Evolutionary conservation across 2,113 vertebrate species (phyloP), one percentile per base, ranked within the genome.

Genomic region (Ameiurus melas): DNA sequence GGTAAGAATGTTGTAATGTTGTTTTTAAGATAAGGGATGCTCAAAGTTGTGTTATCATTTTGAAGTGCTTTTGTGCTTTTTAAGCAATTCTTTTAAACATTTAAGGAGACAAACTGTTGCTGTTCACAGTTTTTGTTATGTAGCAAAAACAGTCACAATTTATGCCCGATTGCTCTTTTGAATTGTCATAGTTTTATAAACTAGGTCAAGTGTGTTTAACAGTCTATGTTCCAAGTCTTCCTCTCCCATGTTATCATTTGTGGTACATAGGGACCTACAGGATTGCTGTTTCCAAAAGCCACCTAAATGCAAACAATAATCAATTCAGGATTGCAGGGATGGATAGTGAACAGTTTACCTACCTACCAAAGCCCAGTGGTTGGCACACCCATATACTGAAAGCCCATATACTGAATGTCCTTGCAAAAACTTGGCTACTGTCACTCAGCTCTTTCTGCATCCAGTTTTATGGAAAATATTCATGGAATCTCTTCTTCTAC

Each of bases 301-400:
- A 90, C 78, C 90, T 90, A 91, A 85, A 79, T 92, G 84, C 86
- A 58, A 87, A 68, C 85, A 93, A 91, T 85, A 90, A 89, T 83
- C 85, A 85, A 83, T 85, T 92, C 83, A 87, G 87, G 73, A 66
- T 53, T 89, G 55, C 78, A 85, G 84, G 88, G 86, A 93, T 91
- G 85, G 86, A 89, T 92, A 87, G 19, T 71, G 71, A 82, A 89
- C 43, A 86, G 60, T 91, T 83, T 64, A 83, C 57, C 66, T 70
- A 77, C 68, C 27, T 58, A 53, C 27, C 36, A 71, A 75, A 83
- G 57, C 3, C 68, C 79, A 73, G 83, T 62, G 91, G 66, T 85
- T 93, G 90, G 91, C 83, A 90, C 85, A 84, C 85, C 62, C 91
- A 89, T 85, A n/a, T n/a, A n/a, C n/a, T n/a, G n/a, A 91, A 92